Evolutionary conservation across 2,888 invertebrate species (phyloP).

Genomic region (Sminthurinus aureus): DNA sequence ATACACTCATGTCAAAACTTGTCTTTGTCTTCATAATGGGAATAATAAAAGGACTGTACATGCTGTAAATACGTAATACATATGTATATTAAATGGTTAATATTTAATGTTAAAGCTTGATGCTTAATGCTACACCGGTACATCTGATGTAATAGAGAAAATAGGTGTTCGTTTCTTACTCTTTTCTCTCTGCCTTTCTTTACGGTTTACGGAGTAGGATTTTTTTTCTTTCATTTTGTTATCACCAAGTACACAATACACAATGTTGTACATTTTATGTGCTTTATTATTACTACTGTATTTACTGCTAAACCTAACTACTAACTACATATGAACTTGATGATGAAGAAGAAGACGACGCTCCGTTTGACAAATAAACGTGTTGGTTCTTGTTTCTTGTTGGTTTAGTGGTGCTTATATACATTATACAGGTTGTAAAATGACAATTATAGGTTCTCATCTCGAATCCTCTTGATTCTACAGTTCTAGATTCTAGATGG

Average conservation of each 20-base stretch:
- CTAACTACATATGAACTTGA: no score
- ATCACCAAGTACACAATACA: neutral
- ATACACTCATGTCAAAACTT: neutral
- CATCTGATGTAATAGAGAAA: no score
- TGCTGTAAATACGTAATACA: no score
- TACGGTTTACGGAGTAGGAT: neutral
- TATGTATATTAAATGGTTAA: neutral
- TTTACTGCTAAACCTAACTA: no score
- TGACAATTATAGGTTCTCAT: conserved; percentile 9
- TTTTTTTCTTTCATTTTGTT: neutral
- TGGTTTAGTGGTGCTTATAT: neutral
- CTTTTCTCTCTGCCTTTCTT: no score
- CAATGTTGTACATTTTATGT: neutral
- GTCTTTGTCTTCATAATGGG: neutral
- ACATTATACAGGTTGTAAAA: conserved; percentile 9
- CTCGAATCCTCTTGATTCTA: neutral
- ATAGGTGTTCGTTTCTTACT: no score
- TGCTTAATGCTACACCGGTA: no score
- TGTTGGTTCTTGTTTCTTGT: conserved; percentile 1
- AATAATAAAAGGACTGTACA: neutral
- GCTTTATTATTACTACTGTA: no score
- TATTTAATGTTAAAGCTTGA: neutral
- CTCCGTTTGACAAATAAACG: neutral
- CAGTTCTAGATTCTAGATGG: neutral
- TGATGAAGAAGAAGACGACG: no score